Evolutionary conservation across 2,888 invertebrate species (phyloP), one percentile per base, ranked within the genome.

Genomic region (Ferdinandea cuprea): DNA sequence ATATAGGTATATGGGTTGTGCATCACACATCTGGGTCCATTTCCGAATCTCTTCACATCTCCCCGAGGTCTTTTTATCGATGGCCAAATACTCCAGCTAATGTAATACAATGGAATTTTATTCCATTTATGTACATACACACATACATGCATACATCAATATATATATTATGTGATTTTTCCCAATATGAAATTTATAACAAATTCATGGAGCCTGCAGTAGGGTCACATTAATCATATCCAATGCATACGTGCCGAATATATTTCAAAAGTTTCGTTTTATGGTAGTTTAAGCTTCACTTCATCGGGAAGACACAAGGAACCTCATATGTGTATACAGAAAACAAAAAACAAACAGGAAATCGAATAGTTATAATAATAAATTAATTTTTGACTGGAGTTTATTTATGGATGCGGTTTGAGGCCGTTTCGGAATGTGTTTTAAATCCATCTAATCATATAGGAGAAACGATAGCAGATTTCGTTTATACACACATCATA

Each of bases 281-380:
- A 40, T 19, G 30, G 11, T 44, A 19, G 58, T 50, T 40, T 21
- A 21, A 37, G 42, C 42, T 48, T n/a, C 50, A 42, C 35, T 50
- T 50, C 37, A 5, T 35, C 37, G 13, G 35, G 35, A 13, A 30
- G 30, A 68, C 32, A 35, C 44, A 25, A 8, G 58, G 13, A 58
- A 28, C n/a, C n/a, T n/a, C n/a, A n/a, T n/a, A n/a, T n/a, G n/a
- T n/a, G n/a, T 35, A 44, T 21, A 28, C 28, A 8, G 7, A 48
- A 17, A 25, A 52, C n/a, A n/a, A n/a, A n/a, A n/a, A n/a, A n/a
- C n/a, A 28, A 73, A 56, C 58, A 46, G 4, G 9, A 9, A 48
- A 74, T 65, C 74, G 65, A 74, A 74, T 66, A 66, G 74, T 74
- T 74, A 58, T 74, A 58, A 74, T 56, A 74, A 74, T 74, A 74